These are phyloP conservation scores for Cerceris rybyensis DNA, from an alignment of 2,888 invertebrate genomes.

Conservation along the genomic window DNA sequence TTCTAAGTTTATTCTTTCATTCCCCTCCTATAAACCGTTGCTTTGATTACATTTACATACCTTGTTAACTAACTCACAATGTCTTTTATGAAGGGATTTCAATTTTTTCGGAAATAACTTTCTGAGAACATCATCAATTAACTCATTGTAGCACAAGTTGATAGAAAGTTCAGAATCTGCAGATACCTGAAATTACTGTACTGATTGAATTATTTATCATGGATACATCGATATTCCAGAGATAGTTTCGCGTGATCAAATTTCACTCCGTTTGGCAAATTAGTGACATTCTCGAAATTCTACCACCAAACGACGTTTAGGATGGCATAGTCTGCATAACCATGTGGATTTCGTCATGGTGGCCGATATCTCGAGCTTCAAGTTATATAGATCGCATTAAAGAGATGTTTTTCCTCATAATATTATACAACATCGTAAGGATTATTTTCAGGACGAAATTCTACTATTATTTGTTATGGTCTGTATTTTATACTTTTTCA, in stretches of 20 bases:
- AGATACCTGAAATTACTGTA: constrained; percentile 1
- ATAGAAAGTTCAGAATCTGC: not conserved
- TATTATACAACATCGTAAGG: not conserved
- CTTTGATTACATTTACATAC: no score
- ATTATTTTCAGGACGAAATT: no score
- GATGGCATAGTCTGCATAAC: constrained; percentile 28
- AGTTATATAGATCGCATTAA: not conserved
- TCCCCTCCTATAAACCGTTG: no score
- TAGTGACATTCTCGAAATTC: constrained; percentile 58
- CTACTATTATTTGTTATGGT: no score
- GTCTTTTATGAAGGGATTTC: no score
- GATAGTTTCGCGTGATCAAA: constrained; percentile 26
- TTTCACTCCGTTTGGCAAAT: constrained; percentile 55
- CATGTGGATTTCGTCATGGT: constrained; percentile 22
- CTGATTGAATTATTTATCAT: constrained; percentile 28
- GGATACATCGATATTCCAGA: not conserved
- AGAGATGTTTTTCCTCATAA: constrained; percentile 1
- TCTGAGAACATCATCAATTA: no score
- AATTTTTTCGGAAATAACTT: no score
- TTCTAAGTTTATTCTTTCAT: no score
- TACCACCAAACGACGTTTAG: constrained; percentile 14
- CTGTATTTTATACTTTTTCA: no score
- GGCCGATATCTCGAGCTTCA: not conserved
- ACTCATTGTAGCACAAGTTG: no score
- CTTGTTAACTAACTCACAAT: no score